phyloP scores from a whole-genome alignment of 2,888 invertebrate species.

The Spilarctia lutea region DNA sequence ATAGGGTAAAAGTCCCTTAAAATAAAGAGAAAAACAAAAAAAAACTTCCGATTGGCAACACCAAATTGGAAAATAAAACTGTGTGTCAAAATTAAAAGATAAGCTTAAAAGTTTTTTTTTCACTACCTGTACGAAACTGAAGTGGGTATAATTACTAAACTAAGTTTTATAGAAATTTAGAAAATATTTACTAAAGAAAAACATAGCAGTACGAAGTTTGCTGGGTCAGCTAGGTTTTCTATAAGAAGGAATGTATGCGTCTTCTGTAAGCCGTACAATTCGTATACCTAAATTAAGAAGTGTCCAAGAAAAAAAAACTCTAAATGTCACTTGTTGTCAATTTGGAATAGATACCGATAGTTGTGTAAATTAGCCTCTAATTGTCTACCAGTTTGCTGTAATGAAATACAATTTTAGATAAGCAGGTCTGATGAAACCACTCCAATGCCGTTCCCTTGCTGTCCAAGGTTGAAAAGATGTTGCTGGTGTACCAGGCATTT shows the following conservation, averaged over 20 bases:
- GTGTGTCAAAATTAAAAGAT: too few relatives aligned
- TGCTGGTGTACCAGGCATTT: slow-evolving; percentile 11
- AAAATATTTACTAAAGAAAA: too few relatives aligned
- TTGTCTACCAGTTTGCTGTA: not conserved
- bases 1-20: too few relatives aligned
- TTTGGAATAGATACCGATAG: not conserved
- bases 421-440: not conserved
- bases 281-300: not conserved
- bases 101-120: too few relatives aligned
- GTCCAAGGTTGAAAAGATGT: not conserved
- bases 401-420: not conserved
- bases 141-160: too few relatives aligned
- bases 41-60: too few relatives aligned
- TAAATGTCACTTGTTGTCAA: not conserved
- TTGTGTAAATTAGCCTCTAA: not conserved
- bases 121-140: too few relatives aligned
- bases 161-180: too few relatives aligned
- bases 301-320: not conserved
- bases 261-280: not conserved
- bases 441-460: slow-evolving; percentile 3
- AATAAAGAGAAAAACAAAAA: too few relatives aligned
- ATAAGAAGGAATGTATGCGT: not conserved
- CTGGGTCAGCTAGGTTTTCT: too few relatives aligned
- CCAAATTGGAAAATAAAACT: too few relatives aligned
- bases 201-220: too few relatives aligned